These are phyloP conservation scores for Pipa parva DNA, from an alignment of 2,113 vertebrate genomes.

Conservation along the genomic window DNA sequence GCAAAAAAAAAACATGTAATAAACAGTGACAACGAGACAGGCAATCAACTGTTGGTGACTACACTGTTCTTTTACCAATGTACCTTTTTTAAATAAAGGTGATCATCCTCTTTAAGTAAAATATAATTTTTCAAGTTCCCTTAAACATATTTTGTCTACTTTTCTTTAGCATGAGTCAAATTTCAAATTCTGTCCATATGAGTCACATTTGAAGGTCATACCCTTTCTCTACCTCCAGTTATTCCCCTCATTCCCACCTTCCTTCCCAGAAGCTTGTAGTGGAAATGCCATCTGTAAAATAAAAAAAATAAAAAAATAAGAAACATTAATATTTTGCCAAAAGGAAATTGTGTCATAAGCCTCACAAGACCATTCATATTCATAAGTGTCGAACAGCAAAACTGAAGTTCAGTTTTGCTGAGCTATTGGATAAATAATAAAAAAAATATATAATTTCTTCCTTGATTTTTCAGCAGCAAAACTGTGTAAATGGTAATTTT, in stretches of 20 bases:
- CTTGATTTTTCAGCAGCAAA: slow-evolving; percentile 9
- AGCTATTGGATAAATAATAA: slow-evolving; percentile 6
- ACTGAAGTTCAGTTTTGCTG: slow-evolving; percentile 19
- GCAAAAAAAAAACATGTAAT: too few relatives aligned
- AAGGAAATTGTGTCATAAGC: slow-evolving; percentile 38
- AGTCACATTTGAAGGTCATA: slow-evolving; percentile 18
- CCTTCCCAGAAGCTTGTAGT: slow-evolving; percentile 34
- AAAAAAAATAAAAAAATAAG: too few relatives aligned
- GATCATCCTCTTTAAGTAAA: too few relatives aligned
- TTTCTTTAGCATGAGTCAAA: slow-evolving; percentile 17
- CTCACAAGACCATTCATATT: slow-evolving; percentile 33
- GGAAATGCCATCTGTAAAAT: slow-evolving; percentile 27
- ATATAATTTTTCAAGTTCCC: too few relatives aligned
- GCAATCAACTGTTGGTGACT: too few relatives aligned
- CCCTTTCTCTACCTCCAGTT: slow-evolving; percentile 5
- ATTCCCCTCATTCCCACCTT: slow-evolving; percentile 3
- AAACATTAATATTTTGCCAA: slow-evolving; percentile 25
- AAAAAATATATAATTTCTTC: background rate
- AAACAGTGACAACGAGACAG: too few relatives aligned
- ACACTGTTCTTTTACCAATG: too few relatives aligned
- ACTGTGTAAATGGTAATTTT: slow-evolving; percentile 14
- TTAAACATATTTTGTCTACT: too few relatives aligned
- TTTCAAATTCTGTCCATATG: background rate
- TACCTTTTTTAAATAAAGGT: too few relatives aligned
- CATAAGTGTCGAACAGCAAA: slow-evolving; percentile 4